These are phyloP conservation scores for Dendrophyllia cribrosa DNA, from an alignment of 64 coral and sea anemone genomes.

Conservation along the genomic window DNA sequence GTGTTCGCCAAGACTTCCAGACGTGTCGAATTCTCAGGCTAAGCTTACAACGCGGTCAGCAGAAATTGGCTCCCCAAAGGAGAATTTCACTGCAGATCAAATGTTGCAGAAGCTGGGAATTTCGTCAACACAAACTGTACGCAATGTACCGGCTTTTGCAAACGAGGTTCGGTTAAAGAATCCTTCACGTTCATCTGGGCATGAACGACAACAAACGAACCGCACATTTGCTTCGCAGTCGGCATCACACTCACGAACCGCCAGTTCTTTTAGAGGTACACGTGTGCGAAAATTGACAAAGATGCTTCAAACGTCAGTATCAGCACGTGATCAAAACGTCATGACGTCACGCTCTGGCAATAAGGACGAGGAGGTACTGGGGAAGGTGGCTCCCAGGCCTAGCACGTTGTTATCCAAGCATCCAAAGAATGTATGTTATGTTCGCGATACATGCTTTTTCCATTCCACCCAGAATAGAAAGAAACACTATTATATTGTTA, in stretches of 20 bases:
- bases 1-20: background rate
- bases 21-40: background rate
- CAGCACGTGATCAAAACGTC: background rate
- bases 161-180: background rate
- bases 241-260: background rate
- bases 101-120: background rate
- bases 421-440: background rate
- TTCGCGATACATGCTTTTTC: conserved; percentile 62
- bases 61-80: background rate
- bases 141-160: background rate
- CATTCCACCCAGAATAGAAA: conserved; percentile 46
- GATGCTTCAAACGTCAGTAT: background rate
- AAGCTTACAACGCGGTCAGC: background rate
- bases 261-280: background rate
- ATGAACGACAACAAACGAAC: background rate
- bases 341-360: background rate
- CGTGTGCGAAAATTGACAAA: background rate
- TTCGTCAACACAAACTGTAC: background rate
- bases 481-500: conserved; percentile 39
- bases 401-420: conserved; percentile 32
- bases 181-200: background rate
- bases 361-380: background rate
- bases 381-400: conserved; percentile 19
- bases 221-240: background rate
- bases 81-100: background rate